Evolutionary conservation across 2,797 vertebrate genomes (phyloP), one percentile per base, ranked within the genome.

Genomic region (Myripristis jacobus): DNA sequence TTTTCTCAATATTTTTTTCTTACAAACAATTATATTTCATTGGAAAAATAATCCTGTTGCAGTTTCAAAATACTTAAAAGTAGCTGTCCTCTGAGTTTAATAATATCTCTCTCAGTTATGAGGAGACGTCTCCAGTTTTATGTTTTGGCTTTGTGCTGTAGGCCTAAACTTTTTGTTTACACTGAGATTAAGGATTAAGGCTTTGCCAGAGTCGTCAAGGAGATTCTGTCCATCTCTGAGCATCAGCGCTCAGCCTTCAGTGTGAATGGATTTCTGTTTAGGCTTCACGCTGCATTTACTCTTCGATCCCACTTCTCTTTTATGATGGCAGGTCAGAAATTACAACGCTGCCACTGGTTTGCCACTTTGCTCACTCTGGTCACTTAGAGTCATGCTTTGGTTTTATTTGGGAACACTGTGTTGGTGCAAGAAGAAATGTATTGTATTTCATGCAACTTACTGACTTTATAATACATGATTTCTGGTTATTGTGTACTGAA

Each of bases 241-340:
- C 44, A n/a, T 50, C 7, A 1, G 61, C 67, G 38, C 48, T 3
- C 38, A 27, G 55, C 56, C 22, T 22, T 55, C 8, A 38, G 2
- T 9, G 46, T 75, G 69, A 60, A 50, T 59, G 15, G 18, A 47
- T 79, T 57, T 77, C 46, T 80, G 75, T 84, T 69, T 36, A 65
- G 58, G 77, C 24, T 82, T 81, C 73, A 82, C 61, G 7, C 47
- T 21, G 56, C 70, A 83, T 77, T 77, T 81, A 69, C 59, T 47
- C 19, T 65, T 47, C 68, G 69, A 69, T 78, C 46, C 24, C 55
- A 75, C 53, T 63, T 79, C 62, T 56, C 54, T 36, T 55, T 41
- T 66, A 51, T 74, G 63, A 67, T 61, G 67, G 74, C 24, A 38
- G 44, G 58, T 79, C 58, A 62, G 18, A 44, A 65, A 65, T 79